Percentiles rank a stretch among this genome's conserved stretches.
These are phyloP conservation scores for Aramus guarauna DNA, from an alignment of 2,113 vertebrate genomes.

Conservation along the genomic window DNA sequence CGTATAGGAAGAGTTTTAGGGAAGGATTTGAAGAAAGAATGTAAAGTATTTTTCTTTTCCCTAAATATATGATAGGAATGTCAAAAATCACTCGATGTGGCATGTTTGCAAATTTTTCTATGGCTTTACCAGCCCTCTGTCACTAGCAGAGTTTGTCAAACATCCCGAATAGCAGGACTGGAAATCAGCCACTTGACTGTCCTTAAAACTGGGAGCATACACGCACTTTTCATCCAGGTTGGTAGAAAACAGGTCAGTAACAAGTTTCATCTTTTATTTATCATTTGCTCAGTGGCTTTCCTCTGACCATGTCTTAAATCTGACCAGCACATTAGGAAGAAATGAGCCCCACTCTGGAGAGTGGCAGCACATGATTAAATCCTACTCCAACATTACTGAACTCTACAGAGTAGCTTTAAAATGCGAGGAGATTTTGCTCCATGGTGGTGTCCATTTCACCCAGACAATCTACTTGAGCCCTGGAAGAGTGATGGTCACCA, in stretches of 20 bases:
- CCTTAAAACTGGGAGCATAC: not conserved
- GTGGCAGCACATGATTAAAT: not conserved
- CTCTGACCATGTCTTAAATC: not conserved
- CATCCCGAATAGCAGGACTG: not conserved
- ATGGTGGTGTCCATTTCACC: not conserved
- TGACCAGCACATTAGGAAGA: not conserved
- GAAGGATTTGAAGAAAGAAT: not conserved
- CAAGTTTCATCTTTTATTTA: not conserved
- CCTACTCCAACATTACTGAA: not conserved
- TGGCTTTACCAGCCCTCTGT: not conserved
- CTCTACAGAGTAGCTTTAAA: not conserved
- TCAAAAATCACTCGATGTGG: not conserved
- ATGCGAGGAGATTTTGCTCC: not conserved
- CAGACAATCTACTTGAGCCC: fast-evolving
- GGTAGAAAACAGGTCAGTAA: not conserved
- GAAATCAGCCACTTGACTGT: not conserved
- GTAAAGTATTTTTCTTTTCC: not conserved
- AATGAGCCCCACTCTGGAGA: fast-evolving
- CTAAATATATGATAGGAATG: not conserved
- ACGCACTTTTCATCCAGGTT: not conserved
- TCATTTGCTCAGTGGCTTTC: not conserved
- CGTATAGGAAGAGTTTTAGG: not conserved
- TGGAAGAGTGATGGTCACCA: fast-evolving
- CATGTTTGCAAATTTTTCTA: not conserved
- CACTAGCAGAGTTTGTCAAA: not conserved